These are phyloP conservation scores for Pelvicachromis taeniatus DNA, from an alignment of 2,113 vertebrate species.

Conservation along the genomic window DNA sequence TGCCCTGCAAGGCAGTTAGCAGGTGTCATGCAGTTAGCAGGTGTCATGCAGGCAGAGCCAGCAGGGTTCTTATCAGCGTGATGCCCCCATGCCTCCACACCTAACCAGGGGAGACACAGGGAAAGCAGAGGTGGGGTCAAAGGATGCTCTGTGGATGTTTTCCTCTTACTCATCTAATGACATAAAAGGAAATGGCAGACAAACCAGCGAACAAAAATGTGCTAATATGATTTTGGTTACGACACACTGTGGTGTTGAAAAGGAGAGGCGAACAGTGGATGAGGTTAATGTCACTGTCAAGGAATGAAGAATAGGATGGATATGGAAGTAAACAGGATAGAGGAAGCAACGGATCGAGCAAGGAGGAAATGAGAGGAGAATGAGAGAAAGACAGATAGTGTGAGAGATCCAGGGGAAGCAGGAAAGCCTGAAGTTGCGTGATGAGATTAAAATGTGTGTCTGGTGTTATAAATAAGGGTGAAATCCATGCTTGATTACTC, in stretches of 20 bases:
- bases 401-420: not conserved
- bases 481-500: conserved; percentile 17
- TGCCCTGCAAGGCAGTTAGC: conserved; percentile 4
- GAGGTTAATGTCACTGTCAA: conserved; percentile 19
- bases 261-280: not conserved
- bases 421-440: conserved; percentile 29
- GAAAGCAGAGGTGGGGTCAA: not conserved
- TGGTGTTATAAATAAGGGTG: conserved; percentile 19
- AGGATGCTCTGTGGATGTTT: not conserved
- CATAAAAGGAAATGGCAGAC: not conserved
- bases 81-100: conserved; percentile 10
- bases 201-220: not conserved
- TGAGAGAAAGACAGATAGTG: not conserved
- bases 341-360: conserved; percentile 16
- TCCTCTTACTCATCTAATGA: not conserved
- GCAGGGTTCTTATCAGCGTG: conserved; percentile 5
- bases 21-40: conserved; percentile 42
- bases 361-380: conserved; percentile 10
- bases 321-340: conserved; percentile 15
- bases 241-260: not conserved
- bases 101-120: not conserved
- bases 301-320: not conserved
- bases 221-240: not conserved
- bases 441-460: conserved; percentile 30
- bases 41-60: conserved; percentile 23